Percentiles rank a stretch among this genome's conserved stretches.
phyloP scores from a whole-genome alignment of 2,797 vertebrate genomes.

The Chromis chromis region DNA sequence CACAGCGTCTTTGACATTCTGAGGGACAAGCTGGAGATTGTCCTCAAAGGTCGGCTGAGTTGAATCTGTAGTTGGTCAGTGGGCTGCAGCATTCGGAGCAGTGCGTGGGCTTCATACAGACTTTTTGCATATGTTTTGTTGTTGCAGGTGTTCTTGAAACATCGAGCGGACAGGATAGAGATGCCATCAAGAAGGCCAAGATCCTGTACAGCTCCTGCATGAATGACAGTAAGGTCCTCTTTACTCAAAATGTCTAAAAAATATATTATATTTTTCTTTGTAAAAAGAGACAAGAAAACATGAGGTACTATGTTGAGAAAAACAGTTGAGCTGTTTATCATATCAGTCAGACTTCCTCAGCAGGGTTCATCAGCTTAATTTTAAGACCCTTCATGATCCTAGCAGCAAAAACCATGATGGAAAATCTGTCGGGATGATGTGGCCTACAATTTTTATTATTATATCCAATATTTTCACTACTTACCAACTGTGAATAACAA shows the following conservation, averaged over 20 bases:
- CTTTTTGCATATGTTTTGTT: constrained; percentile 48
- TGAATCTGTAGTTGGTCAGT: constrained; percentile 28
- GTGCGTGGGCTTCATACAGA: constrained; percentile 30
- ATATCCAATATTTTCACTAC: neutral
- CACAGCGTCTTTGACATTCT: constrained; percentile 97
- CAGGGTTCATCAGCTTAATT: constrained; percentile 4
- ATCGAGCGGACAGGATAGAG: constrained; percentile 84
- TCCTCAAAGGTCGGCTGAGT: constrained; percentile 91
- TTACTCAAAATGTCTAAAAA: neutral
- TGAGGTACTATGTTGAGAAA: neutral
- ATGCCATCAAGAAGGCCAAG: constrained; percentile 93
- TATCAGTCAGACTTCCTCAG: neutral
- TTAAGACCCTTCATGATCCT: neutral
- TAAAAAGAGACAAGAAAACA: neutral
- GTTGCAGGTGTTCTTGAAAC: constrained; percentile 91
- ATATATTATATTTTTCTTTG: neutral
- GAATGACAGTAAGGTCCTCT: constrained; percentile 89
- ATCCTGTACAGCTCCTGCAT: constrained; percentile 94
- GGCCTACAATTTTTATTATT: neutral
- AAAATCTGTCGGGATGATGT: neutral
- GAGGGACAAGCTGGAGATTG: constrained; percentile 93
- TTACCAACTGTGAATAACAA: constrained; percentile 4
- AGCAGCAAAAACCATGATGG: neutral
- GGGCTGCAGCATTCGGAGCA: constrained; percentile 44
- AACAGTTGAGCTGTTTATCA: neutral